Evolutionary conservation across 2,888 invertebrate species (phyloP).

Genomic region (Drosophila parthenogenetica): DNA sequence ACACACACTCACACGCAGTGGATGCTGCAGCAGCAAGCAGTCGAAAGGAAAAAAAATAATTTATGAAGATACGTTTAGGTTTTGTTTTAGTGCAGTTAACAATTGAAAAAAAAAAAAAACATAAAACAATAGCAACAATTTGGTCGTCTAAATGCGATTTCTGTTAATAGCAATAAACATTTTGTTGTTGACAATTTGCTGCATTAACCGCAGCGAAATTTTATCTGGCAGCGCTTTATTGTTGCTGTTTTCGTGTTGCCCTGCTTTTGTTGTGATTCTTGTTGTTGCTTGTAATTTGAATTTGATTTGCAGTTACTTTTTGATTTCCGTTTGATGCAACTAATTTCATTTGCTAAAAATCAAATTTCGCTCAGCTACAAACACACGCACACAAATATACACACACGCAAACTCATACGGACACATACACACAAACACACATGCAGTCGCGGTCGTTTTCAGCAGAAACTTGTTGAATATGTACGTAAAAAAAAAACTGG

Average conservation of each 20-base stretch:
- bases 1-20: constrained; percentile 32
- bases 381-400: constrained; percentile 29
- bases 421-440: constrained; percentile 32
- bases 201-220: constrained; percentile 36
- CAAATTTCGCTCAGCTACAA: constrained; percentile 59
- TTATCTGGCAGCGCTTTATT: constrained; percentile 20
- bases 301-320: constrained; percentile 61
- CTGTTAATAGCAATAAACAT: neutral
- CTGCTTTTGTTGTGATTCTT: constrained; percentile 30
- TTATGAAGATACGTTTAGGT: constrained; percentile 32
- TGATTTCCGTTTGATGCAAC: constrained; percentile 62
- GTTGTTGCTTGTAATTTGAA: constrained; percentile 56
- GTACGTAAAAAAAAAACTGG: constrained; percentile 60
- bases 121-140: neutral
- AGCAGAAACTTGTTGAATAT: constrained; percentile 70
- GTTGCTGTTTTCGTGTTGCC: constrained; percentile 30
- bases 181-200: constrained; percentile 4
- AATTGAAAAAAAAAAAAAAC: neutral
- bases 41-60: constrained; percentile 3
- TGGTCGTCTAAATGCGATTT: neutral
- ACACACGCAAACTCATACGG: constrained; percentile 27
- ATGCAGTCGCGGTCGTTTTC: constrained; percentile 53
- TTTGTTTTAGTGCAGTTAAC: constrained; percentile 12
- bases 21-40: constrained; percentile 29
- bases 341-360: constrained; percentile 63